These are phyloP conservation scores for Perca schrenkii DNA, from an alignment of 2,113 vertebrate species.

Conservation along the genomic window DNA sequence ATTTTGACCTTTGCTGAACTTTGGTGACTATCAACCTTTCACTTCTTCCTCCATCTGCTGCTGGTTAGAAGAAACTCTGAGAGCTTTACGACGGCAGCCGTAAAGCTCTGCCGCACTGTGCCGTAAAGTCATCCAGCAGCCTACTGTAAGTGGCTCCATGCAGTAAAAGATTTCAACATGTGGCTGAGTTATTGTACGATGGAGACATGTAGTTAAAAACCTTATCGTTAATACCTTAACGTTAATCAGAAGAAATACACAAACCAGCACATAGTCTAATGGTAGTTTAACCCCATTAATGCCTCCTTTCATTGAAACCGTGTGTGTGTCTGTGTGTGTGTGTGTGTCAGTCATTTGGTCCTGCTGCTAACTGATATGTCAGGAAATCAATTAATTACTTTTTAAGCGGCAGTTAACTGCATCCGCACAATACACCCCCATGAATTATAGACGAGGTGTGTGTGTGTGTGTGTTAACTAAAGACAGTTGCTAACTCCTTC, in stretches of 20 bases:
- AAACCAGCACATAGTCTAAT: background rate
- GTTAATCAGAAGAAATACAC: background rate
- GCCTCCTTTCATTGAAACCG: background rate
- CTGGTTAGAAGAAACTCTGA: background rate
- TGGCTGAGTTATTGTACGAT: no score
- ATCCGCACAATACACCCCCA: constrained; percentile 88
- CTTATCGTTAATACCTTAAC: no score
- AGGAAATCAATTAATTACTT: constrained; percentile 99
- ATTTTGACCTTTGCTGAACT: constrained; percentile 19
- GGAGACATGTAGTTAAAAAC: no score
- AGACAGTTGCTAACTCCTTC: constrained; percentile 61
- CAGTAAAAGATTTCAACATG: background rate
- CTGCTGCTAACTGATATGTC: constrained; percentile 95
- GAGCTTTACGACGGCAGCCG: constrained; percentile 19
- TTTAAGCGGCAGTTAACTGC: constrained; percentile 95
- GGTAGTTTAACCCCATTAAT: background rate
- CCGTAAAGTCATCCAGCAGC: constrained; percentile 20
- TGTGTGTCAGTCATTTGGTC: constrained; percentile 87
- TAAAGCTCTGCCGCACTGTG: background rate
- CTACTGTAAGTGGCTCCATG: background rate
- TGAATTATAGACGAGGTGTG: constrained; percentile 97
- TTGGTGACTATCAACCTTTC: background rate
- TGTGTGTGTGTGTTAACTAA: constrained; percentile 60
- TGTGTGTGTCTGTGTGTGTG: constrained; percentile 37
- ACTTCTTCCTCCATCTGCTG: constrained; percentile 36